Conservation (phyloP, 2,113 vertebrate genomes). For the Neotoma lepida region DNA sequence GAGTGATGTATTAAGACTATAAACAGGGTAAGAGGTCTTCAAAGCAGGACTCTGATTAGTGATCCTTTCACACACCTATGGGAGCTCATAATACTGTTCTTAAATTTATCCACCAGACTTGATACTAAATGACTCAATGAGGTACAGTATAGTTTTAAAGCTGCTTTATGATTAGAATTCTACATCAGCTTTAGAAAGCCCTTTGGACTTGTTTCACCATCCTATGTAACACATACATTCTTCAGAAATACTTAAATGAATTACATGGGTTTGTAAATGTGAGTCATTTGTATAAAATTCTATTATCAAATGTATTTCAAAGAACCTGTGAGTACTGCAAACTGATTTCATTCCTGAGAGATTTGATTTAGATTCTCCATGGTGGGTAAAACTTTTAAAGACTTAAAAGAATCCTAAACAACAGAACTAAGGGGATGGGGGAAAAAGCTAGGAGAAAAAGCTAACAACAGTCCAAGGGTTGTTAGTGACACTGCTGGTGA, state of each 20-base stretch:
- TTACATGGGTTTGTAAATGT: neutral
- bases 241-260: conserved; percentile 18
- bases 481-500: neutral
- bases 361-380: conserved; percentile 1
- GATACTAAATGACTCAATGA: neutral
- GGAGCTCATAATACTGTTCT: neutral
- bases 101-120: conserved; percentile 8
- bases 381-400: conserved; percentile 23
- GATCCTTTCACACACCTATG: neutral
- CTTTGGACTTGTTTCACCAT: conserved; percentile 2
- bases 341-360: neutral
- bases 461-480: neutral
- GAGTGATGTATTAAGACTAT: conserved; percentile 39
- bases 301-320: neutral
- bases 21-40: conserved; percentile 32
- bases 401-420: neutral
- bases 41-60: conserved; percentile 22
- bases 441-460: conserved; percentile 3
- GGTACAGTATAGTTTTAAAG: neutral
- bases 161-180: neutral
- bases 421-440: neutral
- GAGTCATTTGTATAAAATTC: conserved; percentile 25
- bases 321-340: conserved; percentile 23
- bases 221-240: neutral
- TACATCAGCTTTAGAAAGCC: neutral